Conservation (phyloP, 2,888 invertebrate genomes). For the Diadromus collaris region DNA sequence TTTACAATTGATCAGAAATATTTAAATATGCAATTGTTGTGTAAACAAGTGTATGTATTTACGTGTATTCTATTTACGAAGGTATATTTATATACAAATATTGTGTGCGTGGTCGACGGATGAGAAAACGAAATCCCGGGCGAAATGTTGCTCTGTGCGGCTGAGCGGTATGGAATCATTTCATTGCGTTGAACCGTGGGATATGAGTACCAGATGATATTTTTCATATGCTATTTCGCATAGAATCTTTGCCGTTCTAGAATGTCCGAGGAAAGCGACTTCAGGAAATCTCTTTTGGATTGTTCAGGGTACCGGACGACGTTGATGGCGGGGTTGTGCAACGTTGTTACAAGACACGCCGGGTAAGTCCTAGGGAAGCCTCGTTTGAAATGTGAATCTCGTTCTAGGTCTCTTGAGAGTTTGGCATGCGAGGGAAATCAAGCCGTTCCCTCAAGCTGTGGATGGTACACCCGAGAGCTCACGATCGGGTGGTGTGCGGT, state of each 20-base stretch:
- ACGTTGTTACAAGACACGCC: not conserved
- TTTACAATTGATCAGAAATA: no score
- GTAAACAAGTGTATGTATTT: no score
- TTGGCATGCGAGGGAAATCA: not conserved
- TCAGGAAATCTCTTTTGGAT: slow-evolving; percentile 34
- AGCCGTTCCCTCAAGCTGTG: not conserved
- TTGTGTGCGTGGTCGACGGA: no score
- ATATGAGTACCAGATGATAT: slow-evolving; percentile 28
- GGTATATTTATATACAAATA: no score
- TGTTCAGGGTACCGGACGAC: not conserved
- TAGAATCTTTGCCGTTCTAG: not conserved
- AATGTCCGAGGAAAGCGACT: not conserved
- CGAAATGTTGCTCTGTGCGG: no score
- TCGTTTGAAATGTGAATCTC: not conserved
- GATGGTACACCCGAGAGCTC: not conserved
- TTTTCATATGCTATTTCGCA: slow-evolving; percentile 35
- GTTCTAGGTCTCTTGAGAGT: not conserved
- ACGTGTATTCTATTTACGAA: no score
- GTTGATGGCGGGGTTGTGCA: not conserved
- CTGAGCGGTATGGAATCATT: no score
- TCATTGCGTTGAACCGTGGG: not conserved
- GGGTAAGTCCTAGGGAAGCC: not conserved
- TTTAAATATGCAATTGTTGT: no score
- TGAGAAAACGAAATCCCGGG: no score
- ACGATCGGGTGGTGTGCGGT: not conserved